Evolutionary conservation across 2,888 invertebrate species (phyloP), one percentile per base, ranked within the genome.

Genomic region (Clivina fossor): DNA sequence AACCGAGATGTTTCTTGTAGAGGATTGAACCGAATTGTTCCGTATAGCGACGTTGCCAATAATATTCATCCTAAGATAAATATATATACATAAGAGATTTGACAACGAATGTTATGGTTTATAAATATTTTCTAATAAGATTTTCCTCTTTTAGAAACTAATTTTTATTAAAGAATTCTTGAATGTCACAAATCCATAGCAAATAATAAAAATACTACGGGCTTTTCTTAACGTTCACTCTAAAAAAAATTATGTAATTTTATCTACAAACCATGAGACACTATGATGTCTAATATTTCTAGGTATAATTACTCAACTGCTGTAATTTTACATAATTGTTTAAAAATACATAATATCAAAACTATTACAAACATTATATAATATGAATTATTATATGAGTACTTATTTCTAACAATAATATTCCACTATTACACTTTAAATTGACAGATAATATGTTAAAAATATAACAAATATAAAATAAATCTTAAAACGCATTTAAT

Each of bases 21-120:
- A 61, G 64, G 24, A 66, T 62, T 24, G 61, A 30, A 3, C 70
- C 69, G 63, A 69, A 75, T 26, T 68, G 65, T 16, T 65, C 66
- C 2, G 57, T 53, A 67, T 74, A 82, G 62, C 79, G 76, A 48
- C 83, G 75, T 65, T 80, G 74, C 85, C 86, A 86, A 69, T 83
- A 86, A 68, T 79, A 77, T 64, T 85, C 84, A 60, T 83, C 77
- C 73, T 66, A 44, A 7, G 60, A 53, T n/a, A n/a, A n/a, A n/a
- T n/a, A n/a, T n/a, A n/a, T n/a, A n/a, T n/a, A n/a, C n/a, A 16
- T 32, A 33, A 38, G 22, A 28, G 8, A 26, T 26, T 26, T 7
- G 26, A 8, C 8, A n/a, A n/a, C n/a, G n/a, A n/a, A n/a, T n/a
- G n/a, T n/a, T n/a, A n/a, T n/a, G n/a, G n/a, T n/a, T n/a, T n/a